phyloP scores from a whole-genome alignment of 2,113 vertebrate species.

The rat (Rattus norvegicus) region GRCr8 NC_086032.1:105973501-105974000 shows the following conservation, averaged over 20 bases:
- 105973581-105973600: neutral
- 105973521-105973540: neutral
- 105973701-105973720: neutral
- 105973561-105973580: neutral
- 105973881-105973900: neutral
- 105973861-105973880: slow-evolving; percentile 30
- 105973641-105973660: neutral
- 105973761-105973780: neutral
- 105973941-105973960: neutral
- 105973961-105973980: neutral
- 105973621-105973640: neutral
- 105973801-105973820: neutral
- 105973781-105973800: neutral
- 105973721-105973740: neutral
- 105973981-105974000: neutral
- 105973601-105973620: neutral
- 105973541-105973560: neutral
- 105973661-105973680: neutral
- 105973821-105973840: neutral
- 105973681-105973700: neutral
- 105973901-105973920: neutral
- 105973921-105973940: neutral
- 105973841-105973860: neutral
- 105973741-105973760: neutral
- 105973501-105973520: neutral